Percentiles rank a stretch among this genome's conserved stretches.
Conservation (phyloP, 1,140 invertebrate genomes). For the Apocrypta bakeri region DNA sequence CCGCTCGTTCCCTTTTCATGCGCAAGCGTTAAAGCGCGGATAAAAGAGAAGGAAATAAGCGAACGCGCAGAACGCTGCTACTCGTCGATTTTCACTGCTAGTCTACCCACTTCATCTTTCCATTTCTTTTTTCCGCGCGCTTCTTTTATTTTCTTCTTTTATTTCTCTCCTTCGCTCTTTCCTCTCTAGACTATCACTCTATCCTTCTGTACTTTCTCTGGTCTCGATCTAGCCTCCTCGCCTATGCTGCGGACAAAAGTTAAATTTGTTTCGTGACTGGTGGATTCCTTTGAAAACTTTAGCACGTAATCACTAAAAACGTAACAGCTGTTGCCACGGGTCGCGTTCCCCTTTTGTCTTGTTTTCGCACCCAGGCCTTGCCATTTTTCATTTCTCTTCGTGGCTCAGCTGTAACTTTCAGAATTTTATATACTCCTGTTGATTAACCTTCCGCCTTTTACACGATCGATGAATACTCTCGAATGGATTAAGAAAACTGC, state of each 20-base stretch:
- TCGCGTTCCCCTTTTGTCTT: constrained; percentile 7
- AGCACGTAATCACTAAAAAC: constrained; percentile 22
- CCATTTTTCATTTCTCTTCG: constrained; percentile 18
- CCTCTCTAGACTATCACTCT: too few relatives aligned
- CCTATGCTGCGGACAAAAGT: constrained; percentile 22
- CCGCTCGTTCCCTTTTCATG: background rate
- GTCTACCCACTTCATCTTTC: background rate
- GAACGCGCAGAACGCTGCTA: background rate
- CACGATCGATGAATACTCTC: background rate
- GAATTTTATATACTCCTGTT: background rate
- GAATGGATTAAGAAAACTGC: too few relatives aligned
- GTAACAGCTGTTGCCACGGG: background rate
- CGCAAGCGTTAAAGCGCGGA: background rate
- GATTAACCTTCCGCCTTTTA: background rate
- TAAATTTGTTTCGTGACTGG: constrained; percentile 41
- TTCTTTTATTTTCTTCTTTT: background rate
- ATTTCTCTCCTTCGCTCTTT: background rate
- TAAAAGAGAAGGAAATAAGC: constrained; percentile 21
- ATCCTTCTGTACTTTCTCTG: background rate
- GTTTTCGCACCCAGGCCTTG: background rate
- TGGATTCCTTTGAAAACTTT: constrained; percentile 19
- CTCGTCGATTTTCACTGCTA: constrained; percentile 11
- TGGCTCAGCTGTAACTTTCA: background rate
- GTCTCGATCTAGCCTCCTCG: background rate
- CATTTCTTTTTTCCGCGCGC: background rate